Conservation (phyloP, 2,888 invertebrate genomes). For the Dicranocentrus wangi region DNA sequence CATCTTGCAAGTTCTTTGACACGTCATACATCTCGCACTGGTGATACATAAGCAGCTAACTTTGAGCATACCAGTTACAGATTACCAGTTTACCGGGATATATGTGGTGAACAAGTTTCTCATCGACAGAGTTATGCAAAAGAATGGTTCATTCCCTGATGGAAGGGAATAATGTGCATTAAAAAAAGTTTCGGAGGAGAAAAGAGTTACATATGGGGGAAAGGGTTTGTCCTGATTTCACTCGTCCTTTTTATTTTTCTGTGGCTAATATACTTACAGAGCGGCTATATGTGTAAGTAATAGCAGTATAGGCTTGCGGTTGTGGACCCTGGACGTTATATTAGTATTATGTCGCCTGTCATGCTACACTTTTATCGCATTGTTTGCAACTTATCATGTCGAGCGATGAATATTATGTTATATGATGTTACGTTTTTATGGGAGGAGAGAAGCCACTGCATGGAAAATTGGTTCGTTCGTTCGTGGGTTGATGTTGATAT, state of each 20-base stretch:
- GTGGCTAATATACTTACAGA: neutral
- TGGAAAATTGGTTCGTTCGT: slow-evolving; percentile 17
- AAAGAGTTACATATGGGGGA: too few species aligned
- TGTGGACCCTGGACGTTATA: too few species aligned
- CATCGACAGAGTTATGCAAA: too few species aligned
- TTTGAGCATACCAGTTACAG: too few species aligned
- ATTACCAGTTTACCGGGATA: neutral
- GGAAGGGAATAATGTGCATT: neutral
- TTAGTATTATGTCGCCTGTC: too few species aligned
- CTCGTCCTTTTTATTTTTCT: too few species aligned
- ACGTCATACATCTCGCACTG: neutral
- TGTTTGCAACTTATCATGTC: neutral
- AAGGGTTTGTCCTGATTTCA: slow-evolving; percentile 50
- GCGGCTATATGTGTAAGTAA: too few species aligned
- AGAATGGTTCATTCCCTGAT: neutral
- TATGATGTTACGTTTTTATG: slow-evolving; percentile 23
- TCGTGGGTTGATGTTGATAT: neutral
- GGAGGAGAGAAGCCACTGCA: slow-evolving; percentile 16
- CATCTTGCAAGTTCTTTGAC: slow-evolving; percentile 41
- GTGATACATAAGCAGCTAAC: neutral
- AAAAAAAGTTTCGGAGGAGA: too few species aligned
- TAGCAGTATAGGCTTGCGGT: too few species aligned
- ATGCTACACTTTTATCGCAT: neutral
- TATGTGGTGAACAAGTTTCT: neutral
- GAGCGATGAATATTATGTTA: neutral